Percentiles rank a stretch among this genome's conserved stretches.
These are phyloP conservation scores for Deroplatys truncata DNA, from an alignment of 2,888 invertebrate genomes.

Conservation along the genomic window DNA sequence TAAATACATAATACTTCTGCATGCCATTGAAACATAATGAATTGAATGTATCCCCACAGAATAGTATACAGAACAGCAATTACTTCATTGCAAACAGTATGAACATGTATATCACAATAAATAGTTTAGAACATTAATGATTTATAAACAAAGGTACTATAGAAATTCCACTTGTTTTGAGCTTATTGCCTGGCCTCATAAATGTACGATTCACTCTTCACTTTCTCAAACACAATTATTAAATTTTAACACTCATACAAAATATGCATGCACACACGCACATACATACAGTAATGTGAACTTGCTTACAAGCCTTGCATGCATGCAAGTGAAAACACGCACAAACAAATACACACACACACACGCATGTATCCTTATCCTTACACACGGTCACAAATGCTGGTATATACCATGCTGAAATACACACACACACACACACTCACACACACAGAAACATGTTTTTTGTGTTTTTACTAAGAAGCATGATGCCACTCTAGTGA, in stretches of 20 bases:
- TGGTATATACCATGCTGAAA: no score
- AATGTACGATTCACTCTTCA: neutral
- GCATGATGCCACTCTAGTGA: neutral
- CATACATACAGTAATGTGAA: neutral
- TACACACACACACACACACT: no score
- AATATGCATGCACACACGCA: neutral
- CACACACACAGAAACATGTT: neutral
- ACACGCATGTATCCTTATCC: no score
- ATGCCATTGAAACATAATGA: neutral
- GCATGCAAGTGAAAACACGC: neutral
- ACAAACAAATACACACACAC: neutral
- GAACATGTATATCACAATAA: neutral
- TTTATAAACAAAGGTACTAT: neutral
- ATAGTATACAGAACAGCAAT: neutral
- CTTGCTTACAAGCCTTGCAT: neutral
- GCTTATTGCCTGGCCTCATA: neutral
- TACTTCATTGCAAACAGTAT: neutral
- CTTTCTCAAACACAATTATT: neutral
- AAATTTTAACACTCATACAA: neutral
- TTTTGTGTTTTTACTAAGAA: neutral
- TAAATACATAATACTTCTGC: neutral
- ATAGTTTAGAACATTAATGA: neutral
- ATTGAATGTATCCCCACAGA: neutral
- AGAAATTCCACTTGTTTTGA: neutral
- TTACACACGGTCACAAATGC: no score